A percentile compares a stretch with the other conserved stretches of the same genome.
These are phyloP conservation scores for Tromatobia lineatoria DNA, from an alignment of 2,888 invertebrate species.

Conservation along the genomic window DNA sequence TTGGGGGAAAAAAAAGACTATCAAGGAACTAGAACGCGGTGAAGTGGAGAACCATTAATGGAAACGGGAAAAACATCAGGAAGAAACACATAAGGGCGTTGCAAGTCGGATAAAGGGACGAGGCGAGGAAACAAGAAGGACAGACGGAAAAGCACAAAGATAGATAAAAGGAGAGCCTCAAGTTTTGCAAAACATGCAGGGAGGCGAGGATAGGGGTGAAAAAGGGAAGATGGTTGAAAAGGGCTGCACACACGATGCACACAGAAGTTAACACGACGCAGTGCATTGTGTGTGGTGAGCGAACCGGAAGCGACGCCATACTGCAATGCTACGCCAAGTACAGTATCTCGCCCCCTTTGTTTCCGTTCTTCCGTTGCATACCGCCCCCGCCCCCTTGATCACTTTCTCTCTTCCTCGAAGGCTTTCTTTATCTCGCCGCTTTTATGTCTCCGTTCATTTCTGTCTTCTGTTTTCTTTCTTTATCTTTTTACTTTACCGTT, in stretches of 20 bases:
- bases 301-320: conserved; percentile 85
- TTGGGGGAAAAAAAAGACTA: conserved; percentile 30
- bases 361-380: conserved; percentile 72
- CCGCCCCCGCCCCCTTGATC: conserved; percentile 68
- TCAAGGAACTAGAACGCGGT: not conserved
- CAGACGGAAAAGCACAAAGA: conserved; percentile 39
- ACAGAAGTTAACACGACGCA: conserved; percentile 82
- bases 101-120: conserved; percentile 25
- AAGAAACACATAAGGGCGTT: conserved; percentile 22
- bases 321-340: conserved; percentile 72
- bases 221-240: conserved; percentile 61
- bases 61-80: conserved; percentile 9
- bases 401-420: conserved; percentile 70
- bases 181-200: conserved; percentile 19
- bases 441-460: conserved; percentile 30
- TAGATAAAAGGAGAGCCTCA: conserved; percentile 31
- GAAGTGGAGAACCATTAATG: conserved; percentile 19
- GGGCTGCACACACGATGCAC: conserved; percentile 58
- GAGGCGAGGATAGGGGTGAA: conserved; percentile 42
- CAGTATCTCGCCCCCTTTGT: conserved; percentile 80
- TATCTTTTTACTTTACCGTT: conserved; percentile 33
- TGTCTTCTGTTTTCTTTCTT: conserved; percentile 24
- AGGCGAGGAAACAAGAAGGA: conserved; percentile 50
- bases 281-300: conserved; percentile 85
- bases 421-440: conserved; percentile 44